phyloP scores from a whole-genome alignment of 2,113 vertebrate genomes.

The Neomonachus schauinslandi region DNA sequence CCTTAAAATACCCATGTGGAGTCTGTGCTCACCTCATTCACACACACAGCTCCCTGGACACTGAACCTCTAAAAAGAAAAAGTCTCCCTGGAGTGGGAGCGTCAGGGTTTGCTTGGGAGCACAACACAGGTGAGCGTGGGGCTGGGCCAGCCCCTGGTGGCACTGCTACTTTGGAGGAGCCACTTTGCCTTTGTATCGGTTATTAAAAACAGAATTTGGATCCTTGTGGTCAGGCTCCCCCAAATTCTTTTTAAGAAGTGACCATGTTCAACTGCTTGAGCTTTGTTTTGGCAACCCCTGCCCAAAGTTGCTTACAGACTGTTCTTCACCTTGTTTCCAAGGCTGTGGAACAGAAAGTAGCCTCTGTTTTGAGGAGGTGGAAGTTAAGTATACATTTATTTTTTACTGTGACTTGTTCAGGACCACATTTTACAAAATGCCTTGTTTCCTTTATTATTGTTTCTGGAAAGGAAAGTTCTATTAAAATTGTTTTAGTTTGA shows the following conservation, averaged over 20 bases:
- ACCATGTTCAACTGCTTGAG: slow-evolving; percentile 71
- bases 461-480: slow-evolving; percentile 81
- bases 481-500: slow-evolving; percentile 81
- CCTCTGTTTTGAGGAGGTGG: slow-evolving; percentile 82
- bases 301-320: slow-evolving; percentile 71
- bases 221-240: slow-evolving; percentile 63
- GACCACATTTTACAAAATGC: slow-evolving; percentile 83
- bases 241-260: slow-evolving; percentile 59
- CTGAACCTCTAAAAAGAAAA: slow-evolving; percentile 59
- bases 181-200: slow-evolving; percentile 52
- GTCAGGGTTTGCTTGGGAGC: slow-evolving; percentile 53
- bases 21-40: slow-evolving; percentile 78
- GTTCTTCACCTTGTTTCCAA: slow-evolving; percentile 73
- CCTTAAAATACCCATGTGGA: slow-evolving; percentile 82
- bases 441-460: slow-evolving; percentile 82
- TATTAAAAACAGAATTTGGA: slow-evolving; percentile 54
- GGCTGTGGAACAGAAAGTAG: slow-evolving; percentile 75
- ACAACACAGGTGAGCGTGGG: slow-evolving; percentile 35
- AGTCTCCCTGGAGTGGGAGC: slow-evolving; percentile 48
- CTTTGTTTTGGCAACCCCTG: slow-evolving; percentile 74
- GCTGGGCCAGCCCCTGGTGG: slow-evolving; percentile 14
- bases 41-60: slow-evolving; percentile 63
- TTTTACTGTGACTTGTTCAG: slow-evolving; percentile 84
- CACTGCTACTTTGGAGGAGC: slow-evolving; percentile 69
- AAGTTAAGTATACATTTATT: slow-evolving; percentile 80